Conservation (phyloP, 2,113 vertebrate species). For the Podiceps cristatus region DNA sequence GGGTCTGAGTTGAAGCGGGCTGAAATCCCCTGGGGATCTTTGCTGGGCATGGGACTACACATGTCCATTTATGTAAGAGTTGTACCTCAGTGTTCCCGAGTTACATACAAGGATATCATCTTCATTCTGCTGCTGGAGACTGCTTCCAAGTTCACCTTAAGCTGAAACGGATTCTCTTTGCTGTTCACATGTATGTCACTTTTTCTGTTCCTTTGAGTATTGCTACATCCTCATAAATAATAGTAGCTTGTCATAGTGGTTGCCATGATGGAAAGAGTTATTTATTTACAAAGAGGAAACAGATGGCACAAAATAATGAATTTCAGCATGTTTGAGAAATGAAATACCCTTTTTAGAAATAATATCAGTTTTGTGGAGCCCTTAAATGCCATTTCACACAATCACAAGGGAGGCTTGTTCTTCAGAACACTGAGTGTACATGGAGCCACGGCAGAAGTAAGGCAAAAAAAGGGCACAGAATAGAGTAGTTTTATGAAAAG, state of each 20-base stretch:
- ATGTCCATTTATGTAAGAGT: neutral
- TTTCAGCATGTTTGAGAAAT: slow-evolving; percentile 2
- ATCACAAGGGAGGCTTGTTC: neutral
- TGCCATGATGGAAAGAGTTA: neutral
- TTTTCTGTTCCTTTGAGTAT: neutral
- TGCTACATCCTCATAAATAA: neutral
- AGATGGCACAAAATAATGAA: neutral
- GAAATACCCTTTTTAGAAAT: neutral
- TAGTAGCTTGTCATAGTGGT: neutral
- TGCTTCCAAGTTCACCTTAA: neutral
- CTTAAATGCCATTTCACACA: neutral
- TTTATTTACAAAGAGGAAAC: slow-evolving; percentile 10
- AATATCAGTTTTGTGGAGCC: neutral
- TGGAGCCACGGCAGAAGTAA: neutral
- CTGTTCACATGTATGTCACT: neutral
- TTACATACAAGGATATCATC: neutral
- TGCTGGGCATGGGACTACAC: neutral
- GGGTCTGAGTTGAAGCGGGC: neutral
- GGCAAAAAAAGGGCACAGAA: neutral
- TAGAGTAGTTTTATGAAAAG: neutral
- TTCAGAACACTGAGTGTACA: neutral
- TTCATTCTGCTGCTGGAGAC: neutral
- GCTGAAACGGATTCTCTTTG: neutral
- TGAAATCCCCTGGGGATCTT: neutral
- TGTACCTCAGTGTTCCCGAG: neutral